Evolutionary conservation across 2,888 invertebrate genomes (phyloP), one percentile per base, ranked within the genome.

Genomic region (Automeris io): DNA sequence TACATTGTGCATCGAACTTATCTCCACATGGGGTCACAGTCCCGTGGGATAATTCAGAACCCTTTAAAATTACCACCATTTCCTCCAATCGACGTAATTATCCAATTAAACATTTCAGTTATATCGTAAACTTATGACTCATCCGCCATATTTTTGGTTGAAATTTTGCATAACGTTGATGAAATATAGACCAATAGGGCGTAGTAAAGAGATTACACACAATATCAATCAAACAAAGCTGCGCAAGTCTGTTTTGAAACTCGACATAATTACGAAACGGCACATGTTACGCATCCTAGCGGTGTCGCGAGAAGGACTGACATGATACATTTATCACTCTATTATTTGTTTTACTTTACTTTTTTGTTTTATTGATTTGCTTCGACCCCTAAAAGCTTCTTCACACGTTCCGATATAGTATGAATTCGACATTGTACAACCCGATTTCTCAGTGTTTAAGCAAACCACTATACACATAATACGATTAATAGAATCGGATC

Each of bases 31-130:
- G 85, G 83, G 83, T 73, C 75, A 55, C 53, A 58, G 65, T 70
- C 73, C 83, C 85, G 81, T 83, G 85, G 82, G 82, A 83, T 69
- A 70, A 56, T 62, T 49, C 45, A 67, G 69, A 74, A 79, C 81
- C 81, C 75, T 81, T 71, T 60, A 52, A 52, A 62, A 50, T 49
- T 46, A 38, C 37, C 44, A 39, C 52, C 47, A 42, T 46, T 44
- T 42, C 34, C 19, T 36, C 39, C 33, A 32, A 37, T 43, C 31
- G 38, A 35, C 36, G 39, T 43, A 41, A 51, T 47, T 51, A 42
- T 38, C 39, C 34, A 25, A 18, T 36, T 11, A 35, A n/a, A 13
- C 19, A 19, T 33, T 33, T 24, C 12, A n/a, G n/a, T n/a, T n/a
- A n/a, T n/a, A n/a, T n/a, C n/a, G n/a, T n/a, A n/a, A n/a, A n/a